These are phyloP conservation scores for Platysteira castanea DNA, from an alignment of 2,113 vertebrate species.

Conservation along the genomic window DNA sequence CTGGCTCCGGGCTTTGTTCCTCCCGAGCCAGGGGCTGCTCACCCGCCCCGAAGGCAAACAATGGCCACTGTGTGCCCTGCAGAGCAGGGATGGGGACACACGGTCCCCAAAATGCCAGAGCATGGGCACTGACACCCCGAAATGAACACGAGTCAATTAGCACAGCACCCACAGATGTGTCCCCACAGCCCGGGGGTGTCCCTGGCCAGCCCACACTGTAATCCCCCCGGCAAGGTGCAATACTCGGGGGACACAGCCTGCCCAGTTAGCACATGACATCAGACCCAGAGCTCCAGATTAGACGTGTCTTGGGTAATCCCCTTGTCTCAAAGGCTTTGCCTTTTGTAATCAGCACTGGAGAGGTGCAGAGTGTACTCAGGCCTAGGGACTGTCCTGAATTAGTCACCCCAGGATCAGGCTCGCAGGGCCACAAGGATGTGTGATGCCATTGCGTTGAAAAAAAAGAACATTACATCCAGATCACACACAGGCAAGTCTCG, in stretches of 20 bases:
- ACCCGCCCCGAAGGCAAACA: slow-evolving; percentile 60
- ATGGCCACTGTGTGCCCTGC: background rate
- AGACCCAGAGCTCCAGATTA: slow-evolving; percentile 9
- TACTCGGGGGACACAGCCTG: background rate
- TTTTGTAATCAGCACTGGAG: background rate
- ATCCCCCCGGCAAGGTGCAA: background rate
- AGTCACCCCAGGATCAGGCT: background rate
- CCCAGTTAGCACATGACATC: background rate
- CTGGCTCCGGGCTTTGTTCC: slow-evolving; percentile 53
- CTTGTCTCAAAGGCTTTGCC: background rate
- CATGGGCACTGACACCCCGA: background rate
- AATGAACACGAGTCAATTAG: fast-evolving
- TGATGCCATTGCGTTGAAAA: background rate
- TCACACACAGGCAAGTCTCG: background rate
- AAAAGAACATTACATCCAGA: slow-evolving; percentile 11
- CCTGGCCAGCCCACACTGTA: fast-evolving
- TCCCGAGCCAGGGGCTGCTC: slow-evolving; percentile 50
- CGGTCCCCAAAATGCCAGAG: background rate
- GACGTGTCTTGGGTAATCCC: background rate
- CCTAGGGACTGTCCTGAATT: slow-evolving; percentile 47
- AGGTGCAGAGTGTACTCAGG: background rate
- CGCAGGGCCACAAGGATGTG: background rate
- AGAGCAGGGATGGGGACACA: background rate
- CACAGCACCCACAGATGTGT: fast-evolving
- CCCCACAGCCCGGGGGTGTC: background rate